phyloP scores from a whole-genome alignment of 2,888 invertebrate species.

The Panzeria rudis region DNA sequence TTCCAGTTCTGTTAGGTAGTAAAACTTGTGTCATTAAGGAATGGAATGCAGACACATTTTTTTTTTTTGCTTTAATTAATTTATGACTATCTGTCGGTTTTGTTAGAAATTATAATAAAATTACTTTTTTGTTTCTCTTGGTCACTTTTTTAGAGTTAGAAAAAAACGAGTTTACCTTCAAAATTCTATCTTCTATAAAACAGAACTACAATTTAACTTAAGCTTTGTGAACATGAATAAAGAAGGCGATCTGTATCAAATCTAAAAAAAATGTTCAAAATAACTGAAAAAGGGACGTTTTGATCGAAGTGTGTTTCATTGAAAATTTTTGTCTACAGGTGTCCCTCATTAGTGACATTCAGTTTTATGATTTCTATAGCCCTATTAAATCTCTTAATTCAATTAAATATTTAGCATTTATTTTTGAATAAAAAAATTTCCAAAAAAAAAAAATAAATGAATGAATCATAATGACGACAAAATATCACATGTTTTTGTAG shows the following conservation, averaged over 20 bases:
- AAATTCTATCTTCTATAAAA: neutral
- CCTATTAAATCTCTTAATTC: conserved; percentile 1
- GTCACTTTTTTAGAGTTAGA: neutral
- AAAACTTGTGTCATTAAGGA: conserved; percentile 4
- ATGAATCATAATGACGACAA: conserved; percentile 46
- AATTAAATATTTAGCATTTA: conserved; percentile 4
- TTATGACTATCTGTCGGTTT: conserved; percentile 13
- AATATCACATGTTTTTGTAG: conserved; percentile 38
- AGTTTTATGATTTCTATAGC: neutral
- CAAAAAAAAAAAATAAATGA: conserved; percentile 4
- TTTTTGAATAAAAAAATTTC: neutral
- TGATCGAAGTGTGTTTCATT: too few relatives aligned
- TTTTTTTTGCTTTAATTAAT: neutral
- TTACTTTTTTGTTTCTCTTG: neutral
- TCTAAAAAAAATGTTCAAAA: too few relatives aligned
- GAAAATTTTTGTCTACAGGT: neutral
- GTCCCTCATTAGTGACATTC: neutral
- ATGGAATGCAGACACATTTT: conserved; percentile 12
- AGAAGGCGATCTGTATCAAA: neutral
- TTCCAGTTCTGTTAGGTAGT: conserved; percentile 21
- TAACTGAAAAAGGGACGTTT: neutral
- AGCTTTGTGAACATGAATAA: neutral
- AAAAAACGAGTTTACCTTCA: neutral
- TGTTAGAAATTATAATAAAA: neutral
- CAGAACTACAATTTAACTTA: neutral